A percentile compares a stretch with the other conserved stretches of the same genome.
Evolutionary conservation across 2,797 vertebrate species (phyloP).

Genomic region (Periparus ater): DNA sequence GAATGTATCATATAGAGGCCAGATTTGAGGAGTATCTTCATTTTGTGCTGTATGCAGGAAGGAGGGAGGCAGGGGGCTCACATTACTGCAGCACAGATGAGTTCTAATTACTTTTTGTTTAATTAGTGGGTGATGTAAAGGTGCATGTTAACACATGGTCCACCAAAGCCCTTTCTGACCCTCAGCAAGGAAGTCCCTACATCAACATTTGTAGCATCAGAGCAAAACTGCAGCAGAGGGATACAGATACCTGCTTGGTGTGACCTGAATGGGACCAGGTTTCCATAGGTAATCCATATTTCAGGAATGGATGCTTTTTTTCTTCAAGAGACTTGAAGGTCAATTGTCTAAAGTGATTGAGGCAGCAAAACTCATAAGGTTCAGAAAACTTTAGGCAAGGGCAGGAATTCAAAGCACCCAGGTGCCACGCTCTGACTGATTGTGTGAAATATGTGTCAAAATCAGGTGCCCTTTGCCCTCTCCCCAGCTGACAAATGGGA

Average conservation of each 20-base stretch:
- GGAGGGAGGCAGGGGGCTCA: not conserved
- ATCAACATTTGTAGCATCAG: not conserved
- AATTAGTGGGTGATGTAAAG: not conserved
- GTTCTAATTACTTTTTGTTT: not conserved
- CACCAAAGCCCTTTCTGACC: not conserved
- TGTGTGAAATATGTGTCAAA: not conserved
- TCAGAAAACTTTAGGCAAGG: not conserved
- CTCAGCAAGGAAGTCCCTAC: not conserved
- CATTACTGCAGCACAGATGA: not conserved
- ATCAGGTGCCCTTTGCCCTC: not conserved
- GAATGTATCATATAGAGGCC: not conserved
- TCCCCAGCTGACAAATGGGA: not conserved
- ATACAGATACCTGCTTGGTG: not conserved
- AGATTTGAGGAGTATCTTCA: conserved; percentile 30
- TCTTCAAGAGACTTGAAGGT: not conserved
- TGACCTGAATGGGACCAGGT: not conserved
- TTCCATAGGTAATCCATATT: not conserved
- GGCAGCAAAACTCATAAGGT: not conserved
- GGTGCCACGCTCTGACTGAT: not conserved
- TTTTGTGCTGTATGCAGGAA: not conserved
- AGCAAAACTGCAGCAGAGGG: not conserved
- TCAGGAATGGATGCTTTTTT: not conserved
- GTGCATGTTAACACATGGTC: not conserved
- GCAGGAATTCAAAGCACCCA: not conserved
- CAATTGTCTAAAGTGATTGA: not conserved